Evolutionary conservation across 2,113 vertebrate species (phyloP).

Genomic region (Onychostoma macrolepis): DNA sequence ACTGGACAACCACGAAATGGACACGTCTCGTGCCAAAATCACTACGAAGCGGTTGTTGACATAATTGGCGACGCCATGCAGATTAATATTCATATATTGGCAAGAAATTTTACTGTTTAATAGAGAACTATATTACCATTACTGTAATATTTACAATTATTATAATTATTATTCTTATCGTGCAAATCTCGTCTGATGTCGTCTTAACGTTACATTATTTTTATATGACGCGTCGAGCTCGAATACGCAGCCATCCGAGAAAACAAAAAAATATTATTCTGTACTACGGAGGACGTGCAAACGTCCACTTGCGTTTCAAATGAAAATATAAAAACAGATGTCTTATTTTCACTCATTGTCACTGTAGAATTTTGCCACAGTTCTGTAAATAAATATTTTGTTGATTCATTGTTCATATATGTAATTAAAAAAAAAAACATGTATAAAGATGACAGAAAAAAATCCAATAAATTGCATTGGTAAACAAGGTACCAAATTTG

Average conservation of each 20-base stretch:
- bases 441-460: conserved; percentile 56
- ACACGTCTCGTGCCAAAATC: conserved; percentile 59
- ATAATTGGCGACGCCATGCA: conserved; percentile 70
- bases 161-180: conserved; percentile 87
- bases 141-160: conserved; percentile 68
- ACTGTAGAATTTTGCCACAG: conserved; percentile 89
- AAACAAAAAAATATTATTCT: conserved; percentile 64
- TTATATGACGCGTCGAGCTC: conserved; percentile 87
- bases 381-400: conserved; percentile 98
- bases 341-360: conserved; percentile 94
- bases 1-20: conserved; percentile 66
- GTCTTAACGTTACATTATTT: conserved; percentile 98
- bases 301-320: conserved; percentile 82
- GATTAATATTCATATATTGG: conserved; percentile 89
- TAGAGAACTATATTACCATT: conserved; percentile 93
- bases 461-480: conserved; percentile 79
- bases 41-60: conserved; percentile 54
- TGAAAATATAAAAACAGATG: conserved; percentile 86
- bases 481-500: conserved; percentile 85
- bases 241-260: conserved; percentile 80
- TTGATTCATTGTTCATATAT: conserved; percentile 96
- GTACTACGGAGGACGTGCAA: conserved; percentile 72
- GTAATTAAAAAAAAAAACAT: conserved; percentile 80
- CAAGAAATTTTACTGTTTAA: conserved; percentile 95
- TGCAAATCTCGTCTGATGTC: conserved; percentile 89